Base-by-base conservation (phyloP, 1,140 invertebrate genomes). In the Aphaenogaster floridana region DNA sequence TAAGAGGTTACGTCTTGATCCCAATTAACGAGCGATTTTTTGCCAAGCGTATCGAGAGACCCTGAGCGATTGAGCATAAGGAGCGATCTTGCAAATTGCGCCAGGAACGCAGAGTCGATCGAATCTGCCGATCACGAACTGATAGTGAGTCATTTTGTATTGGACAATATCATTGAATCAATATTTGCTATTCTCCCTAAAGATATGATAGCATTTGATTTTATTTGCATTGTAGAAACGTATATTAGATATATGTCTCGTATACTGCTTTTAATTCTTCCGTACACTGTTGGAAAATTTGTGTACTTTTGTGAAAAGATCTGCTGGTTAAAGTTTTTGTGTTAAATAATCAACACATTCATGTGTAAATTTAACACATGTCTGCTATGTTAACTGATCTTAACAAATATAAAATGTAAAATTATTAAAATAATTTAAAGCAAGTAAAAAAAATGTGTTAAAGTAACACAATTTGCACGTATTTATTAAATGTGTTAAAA, bases 11-110 rank as follows among this genome's bases (percentile, higher is more conserved):
- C 88, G 90, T 92, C 91, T 92, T 92, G 91, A 92, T 92, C 90
- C 91, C 90, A 92, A 92, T 92, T 92, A 92, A 92, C 91, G 87
- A 81, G 39, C 61, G 86, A 87, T 92, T 92, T 92, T 92, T 92
- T 90, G 78, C 87, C 39, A 39, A 57, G 50, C 66, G 63, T 50
- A 15, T 50, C 69, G 69, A 50, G n/a, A 72, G 64, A 72, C 17
- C 42, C 42, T 13, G 17, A n/a, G 34, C 34, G 68, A 42, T 45
- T 50, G 50, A 63, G 66, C 76, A 80, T 48, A 79, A 84, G 76
- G 68, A 63, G 36, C 78, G 78, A 90, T 90, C 85, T 89, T 83
- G 89, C 89, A 91, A 91, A 90, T 90, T 87, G 86, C 66, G 64
- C 61, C 77, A 86, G 36, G 34, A 72, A 28, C 3, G 4, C 17